Conservation (phyloP, 2,888 invertebrate species). For the Nemapogon koenigi region DNA sequence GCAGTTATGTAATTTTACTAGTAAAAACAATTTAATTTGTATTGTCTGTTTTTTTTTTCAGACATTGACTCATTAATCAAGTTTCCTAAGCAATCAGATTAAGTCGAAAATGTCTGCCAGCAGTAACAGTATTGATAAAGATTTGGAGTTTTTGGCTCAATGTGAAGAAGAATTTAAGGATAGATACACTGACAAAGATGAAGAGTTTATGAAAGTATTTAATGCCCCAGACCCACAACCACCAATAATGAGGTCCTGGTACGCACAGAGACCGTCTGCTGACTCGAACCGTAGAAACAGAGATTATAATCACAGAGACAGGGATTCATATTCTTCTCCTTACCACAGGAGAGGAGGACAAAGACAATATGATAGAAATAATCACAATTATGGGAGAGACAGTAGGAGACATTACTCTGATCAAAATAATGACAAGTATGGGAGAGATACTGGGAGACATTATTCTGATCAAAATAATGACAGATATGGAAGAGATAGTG, state of each 20-base stretch:
- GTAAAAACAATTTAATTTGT: no score
- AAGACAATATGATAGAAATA: no score
- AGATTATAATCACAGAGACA: not conserved
- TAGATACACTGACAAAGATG: conserved; percentile 69
- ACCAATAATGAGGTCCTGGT: conserved; percentile 68
- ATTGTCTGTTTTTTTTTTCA: conserved; percentile 26
- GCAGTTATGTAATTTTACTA: no score
- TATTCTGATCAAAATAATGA: no score
- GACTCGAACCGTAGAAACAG: not conserved
- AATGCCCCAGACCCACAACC: conserved; percentile 48
- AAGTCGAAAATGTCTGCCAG: no score
- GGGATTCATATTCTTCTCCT: no score
- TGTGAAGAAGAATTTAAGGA: conserved; percentile 69
- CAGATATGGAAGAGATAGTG: no score
- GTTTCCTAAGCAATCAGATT: conserved; percentile 21
- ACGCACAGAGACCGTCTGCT: conserved; percentile 25
- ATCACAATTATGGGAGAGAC: no score
- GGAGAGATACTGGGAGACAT: no score
- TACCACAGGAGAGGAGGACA: no score
- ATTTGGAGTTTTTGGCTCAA: conserved; percentile 64
- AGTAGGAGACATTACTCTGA: no score
- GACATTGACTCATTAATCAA: conserved; percentile 30
- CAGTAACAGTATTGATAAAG: conserved; percentile 63
- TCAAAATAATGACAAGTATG: no score
- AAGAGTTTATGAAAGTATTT: conserved; percentile 61